Percentiles rank a stretch among this genome's conserved stretches.
Conservation (phyloP, 2,888 invertebrate species). For the Antheraea yamamai region DNA sequence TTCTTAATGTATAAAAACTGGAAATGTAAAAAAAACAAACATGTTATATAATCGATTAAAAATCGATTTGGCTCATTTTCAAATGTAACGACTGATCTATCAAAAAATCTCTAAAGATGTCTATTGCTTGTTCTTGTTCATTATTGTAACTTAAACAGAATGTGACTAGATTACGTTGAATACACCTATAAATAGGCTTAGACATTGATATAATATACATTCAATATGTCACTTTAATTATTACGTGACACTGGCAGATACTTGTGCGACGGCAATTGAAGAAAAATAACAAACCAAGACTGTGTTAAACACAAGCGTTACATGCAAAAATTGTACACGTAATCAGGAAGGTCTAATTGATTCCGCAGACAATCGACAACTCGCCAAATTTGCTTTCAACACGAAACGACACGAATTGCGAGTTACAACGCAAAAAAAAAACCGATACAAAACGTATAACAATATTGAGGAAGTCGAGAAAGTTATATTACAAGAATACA, state of each 20-base stretch:
- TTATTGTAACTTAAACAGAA: no score
- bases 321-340: conserved; percentile 46
- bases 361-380: conserved; percentile 32
- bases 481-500: background rate
- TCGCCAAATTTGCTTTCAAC: conserved; percentile 13
- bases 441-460: conserved; percentile 2
- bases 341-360: conserved; percentile 51
- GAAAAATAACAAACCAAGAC: background rate
- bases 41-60: no score
- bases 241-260: background rate
- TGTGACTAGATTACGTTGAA: no score
- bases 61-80: no score
- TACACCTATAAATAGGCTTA: background rate
- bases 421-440: background rate
- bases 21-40: no score
- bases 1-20: no score
- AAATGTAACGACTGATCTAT: no score
- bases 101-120: no score
- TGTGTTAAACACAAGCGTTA: conserved; percentile 20
- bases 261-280: background rate
- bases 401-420: conserved; percentile 4
- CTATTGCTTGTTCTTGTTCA: no score
- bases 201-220: background rate
- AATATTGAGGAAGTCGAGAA: background rate
- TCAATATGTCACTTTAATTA: background rate